phyloP scores from a whole-genome alignment of 2,888 invertebrate species.

The Callosobruchus maculatus region DNA sequence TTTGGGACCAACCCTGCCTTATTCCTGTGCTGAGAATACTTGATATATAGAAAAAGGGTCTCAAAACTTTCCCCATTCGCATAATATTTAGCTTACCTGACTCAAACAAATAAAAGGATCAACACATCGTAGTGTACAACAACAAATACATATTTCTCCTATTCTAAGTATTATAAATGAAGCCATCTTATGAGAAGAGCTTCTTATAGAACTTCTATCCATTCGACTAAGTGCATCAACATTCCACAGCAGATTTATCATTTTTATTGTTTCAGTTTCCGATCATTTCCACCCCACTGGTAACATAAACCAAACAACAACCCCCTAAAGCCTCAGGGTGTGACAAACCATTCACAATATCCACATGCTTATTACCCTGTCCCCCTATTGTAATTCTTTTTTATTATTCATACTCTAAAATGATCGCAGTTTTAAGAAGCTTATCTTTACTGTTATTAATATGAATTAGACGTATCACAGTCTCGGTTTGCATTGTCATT shows the following conservation, averaged over 20 bases:
- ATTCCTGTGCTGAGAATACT: no score
- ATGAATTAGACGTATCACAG: conserved; percentile 32
- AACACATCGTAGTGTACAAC: no score
- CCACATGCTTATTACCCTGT: conserved; percentile 14
- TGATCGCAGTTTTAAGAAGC: conserved; percentile 33
- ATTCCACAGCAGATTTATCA: neutral
- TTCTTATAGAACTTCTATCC: neutral
- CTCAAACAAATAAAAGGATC: no score
- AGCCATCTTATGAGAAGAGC: no score
- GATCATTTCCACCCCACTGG: neutral
- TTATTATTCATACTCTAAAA: conserved; percentile 28
- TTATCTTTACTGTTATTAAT: conserved; percentile 36
- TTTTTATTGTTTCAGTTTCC: neutral
- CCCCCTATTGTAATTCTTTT: conserved; percentile 28
- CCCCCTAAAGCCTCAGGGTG: neutral
- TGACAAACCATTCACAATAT: neutral
- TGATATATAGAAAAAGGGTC: no score
- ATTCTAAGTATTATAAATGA: no score
- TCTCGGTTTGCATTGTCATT: conserved; percentile 28
- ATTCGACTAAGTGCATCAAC: neutral
- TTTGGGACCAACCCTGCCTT: no score
- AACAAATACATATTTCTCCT: no score
- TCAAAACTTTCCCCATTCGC: no score
- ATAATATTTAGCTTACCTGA: no score
- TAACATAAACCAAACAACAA: neutral